Conservation (phyloP, 2,888 invertebrate species). For the Campaea margaritaria region DNA sequence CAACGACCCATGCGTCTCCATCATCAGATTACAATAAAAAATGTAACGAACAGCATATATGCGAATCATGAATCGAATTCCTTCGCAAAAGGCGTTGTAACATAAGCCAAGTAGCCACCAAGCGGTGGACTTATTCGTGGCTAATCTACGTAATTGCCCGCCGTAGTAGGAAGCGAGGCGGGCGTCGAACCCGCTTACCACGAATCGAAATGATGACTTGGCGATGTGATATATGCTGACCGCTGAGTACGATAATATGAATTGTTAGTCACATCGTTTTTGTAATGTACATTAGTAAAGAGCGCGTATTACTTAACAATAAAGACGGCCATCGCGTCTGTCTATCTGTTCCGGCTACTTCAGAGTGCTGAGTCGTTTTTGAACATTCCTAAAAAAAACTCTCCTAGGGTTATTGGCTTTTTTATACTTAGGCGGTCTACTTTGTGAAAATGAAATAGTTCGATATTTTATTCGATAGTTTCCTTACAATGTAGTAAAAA, state of each 20-base stretch:
- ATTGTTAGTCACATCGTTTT: slow-evolving; percentile 2
- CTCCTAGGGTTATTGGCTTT: neutral
- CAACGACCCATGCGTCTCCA: slow-evolving; percentile 18
- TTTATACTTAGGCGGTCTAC: too few relatives aligned
- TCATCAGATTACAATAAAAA: slow-evolving; percentile 17
- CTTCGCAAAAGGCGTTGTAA: slow-evolving; percentile 24
- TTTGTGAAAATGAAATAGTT: too few relatives aligned
- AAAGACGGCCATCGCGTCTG: too few relatives aligned
- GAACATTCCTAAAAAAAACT: too few relatives aligned
- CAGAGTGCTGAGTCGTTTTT: too few relatives aligned
- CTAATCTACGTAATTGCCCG: slow-evolving; percentile 42
- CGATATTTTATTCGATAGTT: too few relatives aligned
- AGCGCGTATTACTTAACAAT: neutral
- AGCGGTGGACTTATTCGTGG: slow-evolving; percentile 25
- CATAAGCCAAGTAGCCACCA: slow-evolving; percentile 44
- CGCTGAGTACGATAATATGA: slow-evolving; percentile 9
- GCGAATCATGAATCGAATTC: slow-evolving; percentile 16
- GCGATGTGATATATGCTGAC: slow-evolving; percentile 40
- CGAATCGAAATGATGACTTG: slow-evolving; percentile 51
- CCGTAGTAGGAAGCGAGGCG: slow-evolving; percentile 71
- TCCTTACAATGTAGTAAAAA: neutral
- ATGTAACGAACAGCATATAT: neutral
- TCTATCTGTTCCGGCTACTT: too few relatives aligned
- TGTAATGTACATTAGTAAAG: neutral
- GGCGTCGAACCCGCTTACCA: slow-evolving; percentile 68